These are phyloP conservation scores for Scolanthus callimorphus DNA, from an alignment of 92 coral and sea anemone species.

Conservation along the genomic window DNA sequence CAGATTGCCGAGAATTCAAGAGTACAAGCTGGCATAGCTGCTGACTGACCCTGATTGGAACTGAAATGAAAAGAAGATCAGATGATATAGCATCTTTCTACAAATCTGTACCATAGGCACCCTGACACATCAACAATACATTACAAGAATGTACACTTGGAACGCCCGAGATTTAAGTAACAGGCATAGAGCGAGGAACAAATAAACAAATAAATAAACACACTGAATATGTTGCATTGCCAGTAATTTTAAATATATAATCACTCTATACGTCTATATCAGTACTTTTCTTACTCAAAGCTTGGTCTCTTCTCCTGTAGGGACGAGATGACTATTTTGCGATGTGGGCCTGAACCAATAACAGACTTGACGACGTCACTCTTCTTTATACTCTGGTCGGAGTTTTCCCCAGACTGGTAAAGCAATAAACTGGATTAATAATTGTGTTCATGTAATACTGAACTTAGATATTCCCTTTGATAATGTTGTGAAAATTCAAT, in stretches of 20 bases:
- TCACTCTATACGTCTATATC: no score
- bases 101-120: background rate
- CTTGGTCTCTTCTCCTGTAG: slow-evolving; percentile 36
- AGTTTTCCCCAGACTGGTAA: slow-evolving; percentile 55
- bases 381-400: slow-evolving; percentile 67
- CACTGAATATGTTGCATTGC: no score
- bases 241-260: no score
- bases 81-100: background rate
- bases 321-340: slow-evolving; percentile 75
- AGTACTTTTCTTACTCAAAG: background rate
- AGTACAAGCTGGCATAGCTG: slow-evolving; percentile 99
- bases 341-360: slow-evolving; percentile 87
- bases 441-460: no score
- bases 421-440: no score
- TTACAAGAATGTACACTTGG: no score
- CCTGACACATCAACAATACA: no score
- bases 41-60: slow-evolving; percentile 73
- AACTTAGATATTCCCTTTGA: no score
- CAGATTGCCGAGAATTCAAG: slow-evolving; percentile 91
- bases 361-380: slow-evolving; percentile 89
- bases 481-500: no score
- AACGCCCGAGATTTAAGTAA: no score
- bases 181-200: no score
- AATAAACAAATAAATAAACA: no score
- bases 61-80: slow-evolving; percentile 9